Evolutionary conservation across 1,140 invertebrate genomes (phyloP), one percentile per base, ranked within the genome.

Genomic region (Cryptotermes secundus): DNA sequence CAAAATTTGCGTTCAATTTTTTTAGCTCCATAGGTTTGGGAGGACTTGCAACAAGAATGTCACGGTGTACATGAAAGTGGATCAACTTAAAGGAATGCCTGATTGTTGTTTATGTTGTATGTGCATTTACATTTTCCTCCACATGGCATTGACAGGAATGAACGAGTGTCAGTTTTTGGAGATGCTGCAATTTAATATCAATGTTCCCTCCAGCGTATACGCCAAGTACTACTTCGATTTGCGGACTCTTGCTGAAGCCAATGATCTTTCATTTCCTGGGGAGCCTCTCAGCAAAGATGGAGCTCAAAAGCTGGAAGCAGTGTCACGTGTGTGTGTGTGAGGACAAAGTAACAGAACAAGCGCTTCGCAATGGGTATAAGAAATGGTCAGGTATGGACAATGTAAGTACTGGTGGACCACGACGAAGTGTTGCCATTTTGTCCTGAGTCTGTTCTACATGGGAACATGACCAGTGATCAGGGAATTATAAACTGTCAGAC

Each of bases 191-290:
- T 99, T 99, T 90, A 99, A 99, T 90, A 99, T 99, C 86, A 99
- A 99, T 91, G 99, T 99, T 87, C 98, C 99, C 86, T 99, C 98
- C 38, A 99, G 98, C 91, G 98, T 99, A 31, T 99, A 99, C 91
- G 99, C 98, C 87, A 99, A 99, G 92, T 99, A 99, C 91, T 99
- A 99, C 90, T 99, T 99, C 92, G 98, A 99, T 91, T 92, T 99
- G 86, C 94, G 99, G 86, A 97, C 97, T 72, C 92, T 99, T 84
- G 98, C 98, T 36, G 98, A 99, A 91, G 96, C 97, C 45, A 99
- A 99, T 90, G 98, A 99, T 88, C 91, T 99, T 83, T 96, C 96
- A 87, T 98, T 99, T 89, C 97, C 98, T 34, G 95, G 94, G 87
- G 97, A 99, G 90, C 98, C 98, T 31, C 91, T 99, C 79, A 99